phyloP scores from a whole-genome alignment of 1,140 invertebrate genomes.

The Heliconius nattereri region DNA sequence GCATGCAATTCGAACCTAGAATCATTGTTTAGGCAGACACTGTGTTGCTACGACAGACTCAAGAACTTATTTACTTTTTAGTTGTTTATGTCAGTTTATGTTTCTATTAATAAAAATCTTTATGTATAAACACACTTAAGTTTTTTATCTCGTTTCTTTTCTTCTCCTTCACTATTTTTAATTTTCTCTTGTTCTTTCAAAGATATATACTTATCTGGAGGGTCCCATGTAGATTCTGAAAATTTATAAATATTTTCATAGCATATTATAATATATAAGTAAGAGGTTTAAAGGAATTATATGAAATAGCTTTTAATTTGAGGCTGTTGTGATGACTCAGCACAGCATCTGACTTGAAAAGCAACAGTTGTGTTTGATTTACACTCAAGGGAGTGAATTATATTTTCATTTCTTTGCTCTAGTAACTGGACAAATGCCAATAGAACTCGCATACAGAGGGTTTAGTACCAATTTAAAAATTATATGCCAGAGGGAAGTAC shows the following conservation, averaged over 20 bases:
- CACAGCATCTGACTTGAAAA: not conserved
- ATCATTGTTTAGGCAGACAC: too few relatives aligned
- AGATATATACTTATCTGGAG: constrained; percentile 67
- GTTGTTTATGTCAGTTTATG: not conserved
- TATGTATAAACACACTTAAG: constrained; percentile 45
- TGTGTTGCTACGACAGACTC: too few relatives aligned
- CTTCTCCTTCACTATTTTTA: constrained; percentile 57
- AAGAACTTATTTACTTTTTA: not conserved
- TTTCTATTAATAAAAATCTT: not conserved
- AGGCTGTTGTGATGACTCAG: not conserved
- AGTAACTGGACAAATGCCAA: not conserved
- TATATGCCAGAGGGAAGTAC: too few relatives aligned
- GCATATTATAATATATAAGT: not conserved
- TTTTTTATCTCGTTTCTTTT: constrained; percentile 55
- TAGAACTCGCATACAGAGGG: too few relatives aligned
- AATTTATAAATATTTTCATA: constrained; percentile 14
- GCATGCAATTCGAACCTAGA: too few relatives aligned
- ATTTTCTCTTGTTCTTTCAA: constrained; percentile 65
- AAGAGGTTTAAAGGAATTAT: not conserved
- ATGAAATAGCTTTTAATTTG: too few relatives aligned
- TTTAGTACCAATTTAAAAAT: too few relatives aligned
- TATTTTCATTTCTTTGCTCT: not conserved
- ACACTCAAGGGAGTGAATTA: not conserved
- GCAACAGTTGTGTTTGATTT: not conserved
- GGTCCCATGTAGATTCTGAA: constrained; percentile 71